phyloP scores from a whole-genome alignment of 1,140 invertebrate genomes.

The Leptinotarsa defecta region DNA sequence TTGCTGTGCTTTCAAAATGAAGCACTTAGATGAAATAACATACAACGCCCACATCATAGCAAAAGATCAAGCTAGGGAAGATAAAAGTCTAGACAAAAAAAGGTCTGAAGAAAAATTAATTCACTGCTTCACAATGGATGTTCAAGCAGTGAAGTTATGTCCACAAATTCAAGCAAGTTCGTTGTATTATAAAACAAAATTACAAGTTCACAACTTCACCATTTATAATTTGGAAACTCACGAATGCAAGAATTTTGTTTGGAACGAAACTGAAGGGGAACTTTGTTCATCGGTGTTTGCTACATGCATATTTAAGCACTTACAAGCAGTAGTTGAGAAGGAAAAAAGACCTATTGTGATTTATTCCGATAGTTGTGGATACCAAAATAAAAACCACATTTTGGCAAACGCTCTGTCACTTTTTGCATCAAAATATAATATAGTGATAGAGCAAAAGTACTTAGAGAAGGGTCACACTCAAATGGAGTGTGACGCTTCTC shows the following conservation, averaged over 20 bases:
- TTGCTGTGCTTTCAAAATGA: constrained; percentile 45
- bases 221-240: constrained; percentile 14
- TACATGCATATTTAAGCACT: too few species aligned
- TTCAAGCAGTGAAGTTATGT: constrained; percentile 22
- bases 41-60: constrained; percentile 44
- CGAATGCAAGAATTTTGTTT: constrained; percentile 29
- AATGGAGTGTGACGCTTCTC: constrained; percentile 56
- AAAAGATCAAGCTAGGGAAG: constrained; percentile 40
- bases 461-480: constrained; percentile 56
- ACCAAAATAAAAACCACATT: constrained; percentile 51
- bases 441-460: constrained; percentile 55
- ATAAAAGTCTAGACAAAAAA: constrained; percentile 23
- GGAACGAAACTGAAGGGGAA: constrained; percentile 48
- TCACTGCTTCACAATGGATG: constrained; percentile 23
- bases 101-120: background rate
- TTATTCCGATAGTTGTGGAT: background rate
- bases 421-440: constrained; percentile 42
- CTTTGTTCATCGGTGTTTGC: constrained; percentile 32
- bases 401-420: constrained; percentile 31
- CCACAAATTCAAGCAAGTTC: constrained; percentile 46
- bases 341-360: background rate
- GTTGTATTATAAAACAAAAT: constrained; percentile 41
- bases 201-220: constrained; percentile 20
- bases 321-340: background rate
- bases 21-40: constrained; percentile 48